Evolutionary conservation across 1,140 invertebrate species (phyloP), one percentile per base, ranked within the genome.

Genomic region (Myzus persicae): DNA sequence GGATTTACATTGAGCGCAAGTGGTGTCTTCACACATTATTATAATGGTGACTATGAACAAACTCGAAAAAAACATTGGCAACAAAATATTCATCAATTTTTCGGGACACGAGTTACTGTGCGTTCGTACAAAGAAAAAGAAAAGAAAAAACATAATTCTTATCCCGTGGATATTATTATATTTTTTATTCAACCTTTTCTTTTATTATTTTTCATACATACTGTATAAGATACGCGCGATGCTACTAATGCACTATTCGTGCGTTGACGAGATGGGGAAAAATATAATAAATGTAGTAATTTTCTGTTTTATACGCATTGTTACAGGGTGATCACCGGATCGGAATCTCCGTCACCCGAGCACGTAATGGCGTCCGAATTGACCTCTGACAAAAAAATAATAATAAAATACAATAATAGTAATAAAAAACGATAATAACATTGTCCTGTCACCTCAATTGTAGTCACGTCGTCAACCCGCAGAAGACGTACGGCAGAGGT

Each of bases 321-420:
- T 92, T 82, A 92, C n/a, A n/a, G 40, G 91, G 91, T 46, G 59
- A 81, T 44, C 76, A 84, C 91, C 91, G 91, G 91, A 92, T 92
- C 91, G 91, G 91, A 92, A 92, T 92, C 91, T 92, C 76, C 42
- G 67, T 36, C 91, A 92, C 91, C 91, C 67, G 90, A 76, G 90
- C 90, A 91, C 90, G 67, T 91, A 91, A 48, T 92, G 26, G 67
- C 42, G 91, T 76, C n/a, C 91, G 67, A 82, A 92, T 82, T 82
- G 91, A 92, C 91, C 91, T 92, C 31, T 81, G 59, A 82, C 40
- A 76, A 91, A 44, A 59, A 76, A 59, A 92, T 92, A n/a, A 81
- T 67, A 91, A 91, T 67, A 91, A 91, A 87, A 87, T 87, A 87
- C 44, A 87, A 87, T 67, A 67, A 67, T 20, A 81, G 67, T 90